Percentiles rank a stretch among this genome's conserved stretches.
phyloP scores from a whole-genome alignment of 2,113 vertebrate genomes.

The Protomyctophum bolini region DNA sequence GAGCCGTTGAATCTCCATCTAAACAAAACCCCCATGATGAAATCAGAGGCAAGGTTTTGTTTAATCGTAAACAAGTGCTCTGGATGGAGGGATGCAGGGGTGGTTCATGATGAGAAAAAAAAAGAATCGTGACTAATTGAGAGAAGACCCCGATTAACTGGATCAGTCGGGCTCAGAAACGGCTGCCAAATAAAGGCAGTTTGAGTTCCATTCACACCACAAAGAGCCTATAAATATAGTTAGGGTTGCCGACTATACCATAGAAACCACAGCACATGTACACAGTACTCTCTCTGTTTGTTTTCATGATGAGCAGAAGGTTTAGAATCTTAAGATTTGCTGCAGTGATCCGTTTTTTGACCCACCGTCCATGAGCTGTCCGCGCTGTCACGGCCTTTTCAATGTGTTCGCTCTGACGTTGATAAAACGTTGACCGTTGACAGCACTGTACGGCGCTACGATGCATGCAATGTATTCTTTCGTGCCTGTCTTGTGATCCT shows the following conservation, averaged over 20 bases:
- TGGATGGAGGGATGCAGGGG: constrained; percentile 41
- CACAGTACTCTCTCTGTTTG: no score
- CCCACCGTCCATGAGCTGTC: no score
- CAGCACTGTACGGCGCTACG: no score
- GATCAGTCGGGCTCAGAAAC: constrained; percentile 44
- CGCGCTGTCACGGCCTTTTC: no score
- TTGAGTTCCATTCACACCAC: not conserved
- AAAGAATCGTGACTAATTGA: constrained; percentile 38
- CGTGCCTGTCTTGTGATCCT: no score
- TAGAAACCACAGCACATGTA: no score
- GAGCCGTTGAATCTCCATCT: constrained; percentile 56
- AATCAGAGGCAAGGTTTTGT: constrained; percentile 59
- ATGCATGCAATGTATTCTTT: no score
- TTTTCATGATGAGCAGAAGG: no score
- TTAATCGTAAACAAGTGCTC: constrained; percentile 2
- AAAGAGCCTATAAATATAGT: constrained; percentile 33
- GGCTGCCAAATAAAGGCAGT: constrained; percentile 46
- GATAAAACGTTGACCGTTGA: no score
- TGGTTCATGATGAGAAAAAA: constrained; percentile 33
- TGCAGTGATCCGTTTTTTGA: no score
- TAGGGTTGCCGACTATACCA: not conserved
- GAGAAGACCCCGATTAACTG: constrained; percentile 64
- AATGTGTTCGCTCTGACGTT: no score
- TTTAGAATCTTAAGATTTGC: no score
- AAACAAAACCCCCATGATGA: constrained; percentile 68